Conservation (phyloP, 2,113 vertebrate genomes). For the Glareola pratincola region DNA sequence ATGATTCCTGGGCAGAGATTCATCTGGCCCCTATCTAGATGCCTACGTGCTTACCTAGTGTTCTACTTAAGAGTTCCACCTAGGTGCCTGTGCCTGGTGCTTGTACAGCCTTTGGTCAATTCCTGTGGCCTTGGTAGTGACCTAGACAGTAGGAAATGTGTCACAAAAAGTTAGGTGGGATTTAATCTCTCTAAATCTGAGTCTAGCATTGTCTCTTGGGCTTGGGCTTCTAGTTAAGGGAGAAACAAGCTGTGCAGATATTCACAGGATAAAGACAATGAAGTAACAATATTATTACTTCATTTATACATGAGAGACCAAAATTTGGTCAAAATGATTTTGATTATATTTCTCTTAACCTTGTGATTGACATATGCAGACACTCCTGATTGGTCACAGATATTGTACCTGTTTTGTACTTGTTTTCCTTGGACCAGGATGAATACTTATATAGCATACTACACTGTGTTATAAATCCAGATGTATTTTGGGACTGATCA, state of each 20-base stretch:
- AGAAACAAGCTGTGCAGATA: neutral
- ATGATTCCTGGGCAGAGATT: neutral
- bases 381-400: neutral
- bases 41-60: neutral
- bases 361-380: neutral
- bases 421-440: neutral
- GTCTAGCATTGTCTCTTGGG: neutral
- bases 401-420: neutral
- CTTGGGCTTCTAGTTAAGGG: neutral
- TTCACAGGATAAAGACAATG: neutral
- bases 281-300: neutral
- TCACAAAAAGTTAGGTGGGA: neutral
- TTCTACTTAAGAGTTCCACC: neutral
- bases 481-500: neutral
- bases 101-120: neutral
- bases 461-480: neutral
- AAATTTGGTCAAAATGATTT: neutral
- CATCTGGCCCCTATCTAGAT: neutral
- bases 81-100: fast-evolving
- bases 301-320: neutral
- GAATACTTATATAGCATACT: neutral
- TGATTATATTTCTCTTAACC: neutral
- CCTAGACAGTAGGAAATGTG: neutral
- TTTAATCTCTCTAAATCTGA: neutral
- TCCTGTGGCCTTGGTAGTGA: neutral